Conservation (phyloP, 2,888 invertebrate genomes). For the Lucinisca nassula region DNA sequence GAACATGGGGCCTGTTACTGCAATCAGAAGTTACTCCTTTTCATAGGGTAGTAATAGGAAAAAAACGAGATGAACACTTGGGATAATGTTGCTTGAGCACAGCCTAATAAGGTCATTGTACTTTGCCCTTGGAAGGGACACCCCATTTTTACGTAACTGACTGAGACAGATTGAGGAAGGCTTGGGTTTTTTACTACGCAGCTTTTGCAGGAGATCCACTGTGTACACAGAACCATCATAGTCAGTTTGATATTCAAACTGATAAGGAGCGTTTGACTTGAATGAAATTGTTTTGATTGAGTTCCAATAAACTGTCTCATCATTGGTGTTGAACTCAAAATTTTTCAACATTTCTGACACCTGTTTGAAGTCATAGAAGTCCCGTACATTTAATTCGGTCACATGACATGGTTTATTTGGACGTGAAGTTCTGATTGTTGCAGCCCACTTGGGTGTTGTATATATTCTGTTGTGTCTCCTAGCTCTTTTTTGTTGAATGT, state of each 20-base stretch:
- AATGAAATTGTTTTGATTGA: constrained; percentile 18
- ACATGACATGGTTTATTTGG: constrained; percentile 27
- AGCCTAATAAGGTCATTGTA: constrained; percentile 15
- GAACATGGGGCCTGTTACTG: no score
- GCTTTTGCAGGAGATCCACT: constrained; percentile 28
- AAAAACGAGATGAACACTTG: constrained; percentile 28
- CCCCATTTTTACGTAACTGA: neutral
- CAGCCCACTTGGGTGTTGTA: constrained; percentile 44
- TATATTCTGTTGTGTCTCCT: constrained; percentile 10
- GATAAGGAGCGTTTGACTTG: constrained; percentile 1
- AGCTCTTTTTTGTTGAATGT: constrained; percentile 18
- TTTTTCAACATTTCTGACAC: constrained; percentile 27
- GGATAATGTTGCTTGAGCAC: constrained; percentile 28
- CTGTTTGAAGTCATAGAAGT: constrained; percentile 42
- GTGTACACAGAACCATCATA: constrained; percentile 19
- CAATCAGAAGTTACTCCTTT: neutral
- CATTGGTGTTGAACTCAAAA: constrained; percentile 26
- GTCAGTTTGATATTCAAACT: constrained; percentile 33
- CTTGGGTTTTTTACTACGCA: constrained; percentile 1
- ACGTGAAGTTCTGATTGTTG: constrained; percentile 23
- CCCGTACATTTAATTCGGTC: constrained; percentile 23
- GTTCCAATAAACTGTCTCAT: constrained; percentile 38
- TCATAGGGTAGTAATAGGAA: constrained; percentile 31
- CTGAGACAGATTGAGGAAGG: neutral
- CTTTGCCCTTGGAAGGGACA: constrained; percentile 20